phyloP scores from a whole-genome alignment of 2,888 invertebrate genomes.

The Drosophila fungiperda region DNA sequence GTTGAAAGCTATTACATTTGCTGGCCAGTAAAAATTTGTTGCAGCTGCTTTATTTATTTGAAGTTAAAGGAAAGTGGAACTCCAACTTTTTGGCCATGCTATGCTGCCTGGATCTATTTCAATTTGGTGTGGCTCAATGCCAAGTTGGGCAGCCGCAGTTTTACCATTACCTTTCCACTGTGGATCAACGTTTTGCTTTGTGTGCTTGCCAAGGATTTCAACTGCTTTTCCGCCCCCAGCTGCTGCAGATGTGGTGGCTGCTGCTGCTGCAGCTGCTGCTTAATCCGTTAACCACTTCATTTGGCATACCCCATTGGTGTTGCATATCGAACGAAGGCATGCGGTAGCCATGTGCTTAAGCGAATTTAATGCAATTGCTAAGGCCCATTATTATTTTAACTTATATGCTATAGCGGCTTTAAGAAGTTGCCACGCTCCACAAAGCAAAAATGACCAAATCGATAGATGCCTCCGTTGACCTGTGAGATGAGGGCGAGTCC shows the following conservation, averaged over 20 bases:
- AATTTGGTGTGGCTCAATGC: constrained; percentile 72
- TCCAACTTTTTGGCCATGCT: constrained; percentile 45
- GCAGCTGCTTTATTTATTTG: constrained; percentile 67
- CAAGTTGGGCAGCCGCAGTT: constrained; percentile 49
- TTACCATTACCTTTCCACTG: constrained; percentile 29
- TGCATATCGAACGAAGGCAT: constrained; percentile 49
- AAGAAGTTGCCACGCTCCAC: constrained; percentile 16
- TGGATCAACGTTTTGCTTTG: constrained; percentile 70
- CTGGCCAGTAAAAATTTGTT: constrained; percentile 53
- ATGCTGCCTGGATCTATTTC: constrained; percentile 62
- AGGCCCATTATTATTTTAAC: constrained; percentile 53
- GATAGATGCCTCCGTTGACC: constrained; percentile 45
- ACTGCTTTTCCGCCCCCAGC: constrained; percentile 44
- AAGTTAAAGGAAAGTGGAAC: constrained; percentile 60
- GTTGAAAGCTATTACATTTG: constrained; percentile 68
- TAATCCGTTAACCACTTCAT: constrained; percentile 71
- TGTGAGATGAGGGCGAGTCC: constrained; percentile 21
- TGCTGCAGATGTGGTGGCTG: constrained; percentile 6
- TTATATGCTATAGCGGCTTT: constrained; percentile 19
- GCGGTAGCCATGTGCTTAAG: constrained; percentile 56
- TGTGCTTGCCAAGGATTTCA: constrained; percentile 63
- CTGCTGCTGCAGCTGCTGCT: constrained; percentile 38
- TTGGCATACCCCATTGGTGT: constrained; percentile 65
- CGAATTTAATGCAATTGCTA: constrained; percentile 43
- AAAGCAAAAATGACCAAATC: constrained; percentile 38